Base-by-base conservation (phyloP, 2,797 vertebrate genomes). In the Chloroceryle amazona region DNA sequence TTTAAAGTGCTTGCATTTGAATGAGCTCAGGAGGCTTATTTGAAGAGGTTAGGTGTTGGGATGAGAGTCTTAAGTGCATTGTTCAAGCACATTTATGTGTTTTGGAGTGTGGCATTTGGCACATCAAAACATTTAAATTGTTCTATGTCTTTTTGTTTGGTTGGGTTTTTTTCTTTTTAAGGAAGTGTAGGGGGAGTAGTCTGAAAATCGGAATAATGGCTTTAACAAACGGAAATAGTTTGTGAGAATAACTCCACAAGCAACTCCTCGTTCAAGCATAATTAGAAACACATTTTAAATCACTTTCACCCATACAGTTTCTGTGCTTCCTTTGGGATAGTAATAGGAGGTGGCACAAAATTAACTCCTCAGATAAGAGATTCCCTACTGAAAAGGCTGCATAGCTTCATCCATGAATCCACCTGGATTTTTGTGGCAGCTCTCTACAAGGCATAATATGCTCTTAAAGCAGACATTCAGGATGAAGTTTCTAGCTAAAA, bases 221-320 rank as follows among this genome's bases (percentile, higher is more conserved):
- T 95, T 95, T 95, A 93, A 75, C 60, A 94, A 95, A 90, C 1
- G 7, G 78, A 89, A 93, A 39, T 57, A 70, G 73, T 66, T 86
- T 72, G 35, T 73, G 39, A 76, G 84, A 92, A 78, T 87, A 85
- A 85, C 63, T 96, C 68, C 13, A 55, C 39, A 66, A 65, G 60
- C 63, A 60, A 33, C 33, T 81, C 55, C 57, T 79, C 60, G 25
- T 80, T 86, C 60, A 81, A 66, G 26, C 55, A 11, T 60, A 93
- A 75, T 79, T 75, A 86, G 62, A 90, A 96, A 70, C 70, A 92
- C 52, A 16, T 88, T 90, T 89, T 61, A 81, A 89, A 81, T 82
- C 39, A 63, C 62, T 94, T 90, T 87, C 46, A 81, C 39, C 7
- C 5, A 3, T 89, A 20, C 8, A 49, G 33, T 73, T 60, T 52